Percentiles rank a stretch among this genome's conserved stretches.
These are phyloP conservation scores for Yoshiicerus persimilis DNA, from an alignment of 1,140 invertebrate species.

Conservation along the genomic window DNA sequence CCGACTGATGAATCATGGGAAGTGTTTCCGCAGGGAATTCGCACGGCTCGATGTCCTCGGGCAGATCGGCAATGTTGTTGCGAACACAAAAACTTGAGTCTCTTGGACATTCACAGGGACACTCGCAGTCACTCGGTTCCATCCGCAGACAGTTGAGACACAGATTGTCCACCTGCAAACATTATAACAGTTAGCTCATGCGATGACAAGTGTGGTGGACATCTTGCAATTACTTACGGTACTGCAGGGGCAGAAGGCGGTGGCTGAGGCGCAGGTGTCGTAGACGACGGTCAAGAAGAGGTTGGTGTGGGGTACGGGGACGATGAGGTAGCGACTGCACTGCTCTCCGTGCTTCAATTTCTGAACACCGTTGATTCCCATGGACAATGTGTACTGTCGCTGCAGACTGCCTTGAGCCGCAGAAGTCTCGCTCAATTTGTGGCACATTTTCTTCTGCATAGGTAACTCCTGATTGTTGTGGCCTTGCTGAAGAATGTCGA, in stretches of 20 bases:
- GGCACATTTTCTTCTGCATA: slow-evolving; percentile 73
- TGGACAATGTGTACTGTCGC: slow-evolving; percentile 80
- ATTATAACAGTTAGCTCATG: background rate
- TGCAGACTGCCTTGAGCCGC: slow-evolving; percentile 70
- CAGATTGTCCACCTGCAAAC: slow-evolving; percentile 69
- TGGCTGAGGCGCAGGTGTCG: slow-evolving; percentile 73
- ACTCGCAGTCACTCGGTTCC: slow-evolving; percentile 93
- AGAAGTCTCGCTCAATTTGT: slow-evolving; percentile 61
- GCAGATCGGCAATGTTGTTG: slow-evolving; percentile 43
- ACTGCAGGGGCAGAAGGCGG: slow-evolving; percentile 89
- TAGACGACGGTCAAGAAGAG: slow-evolving; percentile 85
- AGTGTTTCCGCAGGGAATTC: slow-evolving; percentile 36
- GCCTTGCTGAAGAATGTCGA: slow-evolving; percentile 72
- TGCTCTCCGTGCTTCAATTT: slow-evolving; percentile 86
- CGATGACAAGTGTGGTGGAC: background rate
- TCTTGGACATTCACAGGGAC: slow-evolving; percentile 88
- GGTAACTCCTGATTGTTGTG: slow-evolving; percentile 73
- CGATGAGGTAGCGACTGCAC: slow-evolving; percentile 84
- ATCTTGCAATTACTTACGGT: too few species aligned
- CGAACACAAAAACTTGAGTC: slow-evolving; percentile 64
- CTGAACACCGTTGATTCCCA: slow-evolving; percentile 66
- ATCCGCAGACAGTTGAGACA: slow-evolving; percentile 91
- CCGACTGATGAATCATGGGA: slow-evolving; percentile 26
- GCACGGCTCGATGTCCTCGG: slow-evolving; percentile 30
- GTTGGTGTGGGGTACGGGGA: slow-evolving; percentile 78